phyloP scores from a whole-genome alignment of 2,888 invertebrate genomes.

The Biston betularia region DNA sequence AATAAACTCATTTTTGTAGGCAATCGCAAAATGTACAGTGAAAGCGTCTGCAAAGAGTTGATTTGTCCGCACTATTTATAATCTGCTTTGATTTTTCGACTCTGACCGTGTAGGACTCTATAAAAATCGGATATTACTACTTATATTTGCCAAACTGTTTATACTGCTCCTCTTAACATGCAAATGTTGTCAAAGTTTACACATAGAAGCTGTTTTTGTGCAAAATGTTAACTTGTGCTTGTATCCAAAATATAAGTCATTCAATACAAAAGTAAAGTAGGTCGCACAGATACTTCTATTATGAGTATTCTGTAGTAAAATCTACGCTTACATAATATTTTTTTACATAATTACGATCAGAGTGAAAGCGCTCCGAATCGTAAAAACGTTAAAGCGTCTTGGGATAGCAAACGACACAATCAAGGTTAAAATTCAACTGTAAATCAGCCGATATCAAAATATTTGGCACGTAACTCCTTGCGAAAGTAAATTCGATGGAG shows the following conservation, averaged over 20 bases:
- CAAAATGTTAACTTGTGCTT: conserved; percentile 4
- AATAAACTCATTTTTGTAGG: too few species aligned
- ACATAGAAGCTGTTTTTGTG: neutral
- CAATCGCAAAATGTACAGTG: too few species aligned
- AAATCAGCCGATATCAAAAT: conserved; percentile 14
- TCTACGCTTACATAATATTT: conserved; percentile 12
- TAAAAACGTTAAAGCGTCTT: conserved; percentile 10
- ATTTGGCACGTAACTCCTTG: conserved; percentile 18
- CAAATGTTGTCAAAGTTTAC: neutral
- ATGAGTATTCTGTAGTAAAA: conserved; percentile 4
- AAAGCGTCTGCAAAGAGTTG: too few species aligned
- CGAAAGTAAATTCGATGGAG: conserved; percentile 37
- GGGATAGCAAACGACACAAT: conserved; percentile 16
- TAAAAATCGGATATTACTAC: neutral
- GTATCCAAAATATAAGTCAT: conserved; percentile 11
- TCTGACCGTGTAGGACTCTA: too few species aligned
- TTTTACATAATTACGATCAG: neutral
- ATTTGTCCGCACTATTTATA: too few species aligned
- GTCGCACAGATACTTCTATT: neutral
- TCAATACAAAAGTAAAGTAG: conserved; percentile 7
- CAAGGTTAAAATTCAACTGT: neutral
- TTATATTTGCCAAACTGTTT: neutral
- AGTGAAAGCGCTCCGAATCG: conserved; percentile 15
- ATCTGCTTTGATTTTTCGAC: too few species aligned
- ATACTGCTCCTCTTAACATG: neutral